These are phyloP conservation scores for Adelphocoris suturalis DNA, from an alignment of 2,888 invertebrate genomes.

Conservation along the genomic window DNA sequence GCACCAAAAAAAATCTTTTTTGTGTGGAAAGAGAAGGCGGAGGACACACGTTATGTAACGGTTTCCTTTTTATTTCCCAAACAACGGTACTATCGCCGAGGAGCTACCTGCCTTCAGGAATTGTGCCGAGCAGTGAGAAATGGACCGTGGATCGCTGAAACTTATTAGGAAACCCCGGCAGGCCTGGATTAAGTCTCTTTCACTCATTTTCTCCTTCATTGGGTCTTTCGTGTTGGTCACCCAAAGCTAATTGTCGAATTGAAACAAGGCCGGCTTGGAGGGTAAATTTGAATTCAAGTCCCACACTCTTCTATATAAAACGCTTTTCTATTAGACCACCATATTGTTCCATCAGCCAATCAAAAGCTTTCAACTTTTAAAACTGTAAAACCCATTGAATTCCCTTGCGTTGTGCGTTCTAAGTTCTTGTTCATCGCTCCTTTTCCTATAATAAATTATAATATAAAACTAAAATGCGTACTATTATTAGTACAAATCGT, in stretches of 20 bases:
- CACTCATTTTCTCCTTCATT: constrained; percentile 2
- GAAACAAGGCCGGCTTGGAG: not conserved
- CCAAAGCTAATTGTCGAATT: not conserved
- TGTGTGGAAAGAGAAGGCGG: not conserved
- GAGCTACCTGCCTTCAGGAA: not conserved
- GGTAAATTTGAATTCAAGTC: too few relatives aligned
- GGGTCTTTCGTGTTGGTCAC: not conserved
- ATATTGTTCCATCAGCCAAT: too few relatives aligned
- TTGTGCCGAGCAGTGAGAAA: constrained; percentile 20
- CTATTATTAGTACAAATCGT: too few relatives aligned
- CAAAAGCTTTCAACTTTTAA: too few relatives aligned
- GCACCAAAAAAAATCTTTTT: not conserved
- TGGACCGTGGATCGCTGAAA: constrained; percentile 31
- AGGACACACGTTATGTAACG: constrained; percentile 8
- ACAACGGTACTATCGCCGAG: not conserved
- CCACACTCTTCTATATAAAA: too few relatives aligned
- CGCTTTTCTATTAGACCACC: too few relatives aligned
- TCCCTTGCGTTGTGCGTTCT: too few relatives aligned
- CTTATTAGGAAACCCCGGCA: constrained; percentile 24
- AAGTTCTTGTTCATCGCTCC: too few relatives aligned
- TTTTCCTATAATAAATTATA: too few relatives aligned
- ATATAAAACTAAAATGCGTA: too few relatives aligned
- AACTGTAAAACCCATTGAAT: too few relatives aligned
- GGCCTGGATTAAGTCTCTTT: not conserved
- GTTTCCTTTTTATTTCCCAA: constrained; percentile 26